Percentiles rank a stretch among this genome's conserved stretches.
phyloP scores from a whole-genome alignment of 2,797 vertebrate genomes.

The Pagetopsis macropterus region DNA sequence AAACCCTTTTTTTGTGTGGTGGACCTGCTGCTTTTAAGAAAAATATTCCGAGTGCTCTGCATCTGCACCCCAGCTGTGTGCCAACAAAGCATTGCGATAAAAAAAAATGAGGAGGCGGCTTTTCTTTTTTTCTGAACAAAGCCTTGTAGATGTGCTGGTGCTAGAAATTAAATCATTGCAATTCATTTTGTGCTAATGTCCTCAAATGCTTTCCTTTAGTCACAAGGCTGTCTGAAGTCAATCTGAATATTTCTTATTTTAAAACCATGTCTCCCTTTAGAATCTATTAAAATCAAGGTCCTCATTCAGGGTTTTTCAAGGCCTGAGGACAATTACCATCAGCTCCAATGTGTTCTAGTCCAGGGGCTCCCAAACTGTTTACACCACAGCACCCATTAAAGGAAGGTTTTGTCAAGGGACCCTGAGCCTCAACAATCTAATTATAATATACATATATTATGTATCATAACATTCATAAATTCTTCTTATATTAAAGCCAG shows the following conservation, averaged over 20 bases:
- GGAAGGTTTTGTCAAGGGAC: background rate
- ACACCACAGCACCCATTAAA: background rate
- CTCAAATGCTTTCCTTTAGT: slow-evolving; percentile 2
- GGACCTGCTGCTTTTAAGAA: background rate
- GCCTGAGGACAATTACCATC: slow-evolving; percentile 13
- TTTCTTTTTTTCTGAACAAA: slow-evolving; percentile 6
- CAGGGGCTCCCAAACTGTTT: background rate
- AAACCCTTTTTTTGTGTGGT: background rate
- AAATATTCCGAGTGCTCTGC: background rate
- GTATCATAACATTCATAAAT: background rate
- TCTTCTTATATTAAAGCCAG: too few relatives aligned
- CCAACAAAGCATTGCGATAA: background rate
- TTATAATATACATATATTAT: background rate
- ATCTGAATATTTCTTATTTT: slow-evolving; percentile 28
- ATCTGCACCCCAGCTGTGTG: background rate
- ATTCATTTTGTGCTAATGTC: background rate
- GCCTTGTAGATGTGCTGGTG: background rate
- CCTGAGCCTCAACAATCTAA: background rate
- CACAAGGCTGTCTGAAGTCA: slow-evolving; percentile 5
- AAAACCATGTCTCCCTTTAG: slow-evolving; percentile 27
- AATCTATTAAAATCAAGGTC: slow-evolving; percentile 37
- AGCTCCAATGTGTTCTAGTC: background rate
- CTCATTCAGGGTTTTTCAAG: slow-evolving; percentile 43
- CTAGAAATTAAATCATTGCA: background rate
- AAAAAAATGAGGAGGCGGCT: slow-evolving; percentile 1